Base-by-base conservation (phyloP, 2,888 invertebrate species). In the Orthonevra nobilis region DNA sequence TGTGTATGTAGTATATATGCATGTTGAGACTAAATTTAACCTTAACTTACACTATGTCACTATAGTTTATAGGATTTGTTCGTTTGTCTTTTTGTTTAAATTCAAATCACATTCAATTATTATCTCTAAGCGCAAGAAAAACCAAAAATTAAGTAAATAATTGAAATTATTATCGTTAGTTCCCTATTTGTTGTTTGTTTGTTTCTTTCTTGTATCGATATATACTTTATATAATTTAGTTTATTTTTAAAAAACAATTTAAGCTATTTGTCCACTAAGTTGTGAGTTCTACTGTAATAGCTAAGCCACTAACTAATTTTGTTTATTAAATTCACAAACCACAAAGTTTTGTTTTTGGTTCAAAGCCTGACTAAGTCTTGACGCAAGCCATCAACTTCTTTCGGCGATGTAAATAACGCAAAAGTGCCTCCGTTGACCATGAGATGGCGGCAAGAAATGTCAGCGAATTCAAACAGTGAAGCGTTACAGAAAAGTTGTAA, bases 391-490 rank as follows among this genome's bases (percentile, higher is more conserved):
- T 52, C n/a, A 68, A 30, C 42, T 81, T 81, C 19, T 69, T 79
- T 58, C 75, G 48, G 19, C 79, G 73, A 30, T 58, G 81, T 54
- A 82, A 79, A 56, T 84, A 86, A 6, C 86, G 86, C 32, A 86
- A 63, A 0, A 87, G 68, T 10, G 86, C 87, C 70, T 93, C 93
- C 3, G 91, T 68, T 1, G 90, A 90, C 94, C 94, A 94, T 1
- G 92, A 91, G 6, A 91, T 84, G 0, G 92, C 92, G 0, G 93
- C 93, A 3, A 91, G 81, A 86, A 92, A 93, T 0, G 93, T 92
- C 83, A 93, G 90, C 26, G 92, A 90, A 82, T 94, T 93, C 1
- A 94, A 87, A 79, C 92, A 91, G 84, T 94, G 92, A 36, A 94
- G 85, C 2, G 92, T 91, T 12, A 92, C 89, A 4, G 91, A 90